Evolutionary conservation across 2,797 vertebrate genomes (phyloP), one percentile per base, ranked within the genome.

Genomic region (Bryconaethiops microstoma): DNA sequence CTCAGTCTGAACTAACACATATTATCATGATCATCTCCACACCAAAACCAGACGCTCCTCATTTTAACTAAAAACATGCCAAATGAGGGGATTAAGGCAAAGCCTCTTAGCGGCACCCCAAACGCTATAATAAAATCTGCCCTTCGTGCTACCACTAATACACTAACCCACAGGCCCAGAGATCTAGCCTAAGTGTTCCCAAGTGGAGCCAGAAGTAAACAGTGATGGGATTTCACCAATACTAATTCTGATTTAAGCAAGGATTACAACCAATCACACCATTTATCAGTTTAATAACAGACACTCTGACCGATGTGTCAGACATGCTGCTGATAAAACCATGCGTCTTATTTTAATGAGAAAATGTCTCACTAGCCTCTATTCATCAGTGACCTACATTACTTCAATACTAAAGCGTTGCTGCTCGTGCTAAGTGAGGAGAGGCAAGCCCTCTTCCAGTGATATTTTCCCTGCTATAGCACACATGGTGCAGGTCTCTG

Each of bases 151-250:
- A 17, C 19, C 5, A 4, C 71, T 55, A 73, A 73, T 57, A 73
- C 17, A 55, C 50, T 29, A 50, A 72, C 86, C 84, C 89, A 90
- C 63, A 76, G 42, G 21, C 25, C n/a, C 48, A 77, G 25, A 68
- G 19, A 9, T 4, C 64, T n/a, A 54, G 23, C 19, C 19, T 5
- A 55, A 72, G 50, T 54, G 16, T 72, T 55, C 17, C 4, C 17
- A 54, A 54, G 54, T 72, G 23, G 50, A 54, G 25, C 9, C 45
- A 72, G 23, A 52, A 54, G 12, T 72, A 54, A 45, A 45, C 39
- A 69, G 40, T 48, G 40, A 69, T 23, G n/a, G 42, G 67, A 69
- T 69, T 73, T 57, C 52, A n/a, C 23, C 7, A 13, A n/a, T 48
- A 17, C 25, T 71, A 73, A 73, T 55, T 73, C 50, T 25, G 48